Conservation (phyloP, 2,113 vertebrate genomes). For the Eidolon helvum region DNA sequence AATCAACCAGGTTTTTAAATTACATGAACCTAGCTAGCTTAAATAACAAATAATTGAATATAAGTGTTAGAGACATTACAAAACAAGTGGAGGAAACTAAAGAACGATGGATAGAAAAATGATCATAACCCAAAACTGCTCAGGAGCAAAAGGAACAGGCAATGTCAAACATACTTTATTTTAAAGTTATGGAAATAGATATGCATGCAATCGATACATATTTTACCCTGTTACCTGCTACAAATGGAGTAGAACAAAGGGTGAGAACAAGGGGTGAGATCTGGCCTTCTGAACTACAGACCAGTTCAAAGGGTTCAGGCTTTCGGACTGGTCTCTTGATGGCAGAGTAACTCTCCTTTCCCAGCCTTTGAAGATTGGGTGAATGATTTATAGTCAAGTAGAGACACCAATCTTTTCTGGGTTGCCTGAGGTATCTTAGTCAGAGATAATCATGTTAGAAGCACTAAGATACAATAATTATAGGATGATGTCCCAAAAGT, state of each 20-base stretch:
- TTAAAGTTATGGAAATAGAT: neutral
- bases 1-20: neutral
- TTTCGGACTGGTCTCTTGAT: neutral
- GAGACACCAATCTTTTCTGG: constrained; percentile 45
- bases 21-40: neutral
- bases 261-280: neutral
- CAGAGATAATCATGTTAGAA: constrained; percentile 53
- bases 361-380: neutral
- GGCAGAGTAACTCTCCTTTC: neutral
- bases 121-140: neutral
- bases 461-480: constrained; percentile 88
- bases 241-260: neutral
- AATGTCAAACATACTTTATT: neutral
- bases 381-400: neutral
- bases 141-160: neutral
- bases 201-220: neutral
- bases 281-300: neutral
- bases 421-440: neutral
- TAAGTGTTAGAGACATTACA: neutral
- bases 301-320: neutral
- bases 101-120: neutral
- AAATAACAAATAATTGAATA: neutral
- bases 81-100: neutral
- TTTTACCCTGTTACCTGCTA: neutral
- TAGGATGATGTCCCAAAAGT: constrained; percentile 90